phyloP scores from a whole-genome alignment of 1,140 invertebrate species.

The Phenacoccus solenopsis region DNA sequence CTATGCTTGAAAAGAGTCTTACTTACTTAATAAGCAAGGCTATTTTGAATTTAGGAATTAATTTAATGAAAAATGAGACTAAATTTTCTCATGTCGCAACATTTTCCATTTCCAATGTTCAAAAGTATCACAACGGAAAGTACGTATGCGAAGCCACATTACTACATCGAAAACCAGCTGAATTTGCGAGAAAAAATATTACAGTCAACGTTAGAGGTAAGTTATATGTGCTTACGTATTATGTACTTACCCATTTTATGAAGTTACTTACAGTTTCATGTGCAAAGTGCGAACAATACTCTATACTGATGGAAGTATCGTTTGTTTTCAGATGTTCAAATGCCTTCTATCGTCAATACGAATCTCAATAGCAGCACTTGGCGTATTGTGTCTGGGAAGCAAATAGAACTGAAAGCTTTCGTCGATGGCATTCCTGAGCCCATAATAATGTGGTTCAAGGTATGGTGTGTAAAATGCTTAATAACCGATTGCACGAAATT shows the following conservation, averaged over 20 bases:
- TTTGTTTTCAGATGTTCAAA: not conserved
- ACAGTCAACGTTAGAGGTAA: not conserved
- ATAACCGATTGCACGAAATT: no score
- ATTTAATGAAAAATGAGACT: not conserved
- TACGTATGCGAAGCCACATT: not conserved
- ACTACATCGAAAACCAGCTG: not conserved
- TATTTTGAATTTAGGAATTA: slow-evolving; percentile 7
- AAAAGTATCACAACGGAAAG: slow-evolving; percentile 11
- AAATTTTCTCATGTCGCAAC: not conserved
- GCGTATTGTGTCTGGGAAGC: slow-evolving; percentile 28
- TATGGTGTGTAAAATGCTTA: slow-evolving; percentile 25
- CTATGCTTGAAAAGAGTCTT: no score
- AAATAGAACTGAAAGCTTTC: slow-evolving; percentile 33
- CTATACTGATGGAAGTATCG: no score
- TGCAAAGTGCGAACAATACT: no score
- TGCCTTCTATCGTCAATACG: not conserved
- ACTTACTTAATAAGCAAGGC: no score
- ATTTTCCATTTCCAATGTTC: slow-evolving; percentile 13
- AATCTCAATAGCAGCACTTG: slow-evolving; percentile 18
- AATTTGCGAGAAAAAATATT: not conserved
- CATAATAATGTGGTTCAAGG: slow-evolving; percentile 37
- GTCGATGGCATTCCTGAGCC: slow-evolving; percentile 35
- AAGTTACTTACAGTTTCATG: no score
- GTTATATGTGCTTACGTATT: not conserved
- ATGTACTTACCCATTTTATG: no score